Percentiles rank a stretch among this genome's conserved stretches.
These are phyloP conservation scores for Mionectes olivaceus DNA, from an alignment of 2,797 vertebrate species.

Conservation along the genomic window DNA sequence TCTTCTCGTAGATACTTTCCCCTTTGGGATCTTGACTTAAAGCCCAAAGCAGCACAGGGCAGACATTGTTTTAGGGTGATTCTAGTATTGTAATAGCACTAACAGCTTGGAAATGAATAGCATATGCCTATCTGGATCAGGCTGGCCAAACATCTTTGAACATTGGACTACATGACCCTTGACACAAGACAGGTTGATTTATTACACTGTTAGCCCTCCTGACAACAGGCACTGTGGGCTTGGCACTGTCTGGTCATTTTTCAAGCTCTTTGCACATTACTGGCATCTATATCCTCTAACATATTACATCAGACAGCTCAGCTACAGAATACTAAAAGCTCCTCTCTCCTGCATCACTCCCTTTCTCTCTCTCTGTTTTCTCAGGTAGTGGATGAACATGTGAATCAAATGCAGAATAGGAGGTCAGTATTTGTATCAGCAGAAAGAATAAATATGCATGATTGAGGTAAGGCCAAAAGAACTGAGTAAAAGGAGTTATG, in stretches of 20 bases:
- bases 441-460: conserved; percentile 23
- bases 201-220: conserved; percentile 59
- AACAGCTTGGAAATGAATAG: not conserved
- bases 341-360: not conserved
- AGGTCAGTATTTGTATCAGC: not conserved
- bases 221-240: conserved; percentile 42
- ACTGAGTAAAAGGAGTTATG: not conserved
- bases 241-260: conserved; percentile 70
- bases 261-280: conserved; percentile 69
- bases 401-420: not conserved
- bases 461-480: not conserved
- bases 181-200: conserved; percentile 73
- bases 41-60: not conserved
- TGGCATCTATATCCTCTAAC: conserved; percentile 42
- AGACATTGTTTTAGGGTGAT: not conserved
- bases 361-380: not conserved
- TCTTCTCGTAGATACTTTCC: not conserved
- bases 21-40: not conserved
- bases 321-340: conserved; percentile 60
- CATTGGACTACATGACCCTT: conserved; percentile 57
- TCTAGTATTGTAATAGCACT: not conserved
- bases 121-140: conserved; percentile 30
- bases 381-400: not conserved
- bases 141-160: conserved; percentile 47
- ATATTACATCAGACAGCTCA: conserved; percentile 38